A percentile compares a stretch with the other conserved stretches of the same genome.
These are phyloP conservation scores for Lasius platythorax DNA, from an alignment of 2,888 invertebrate genomes.

Conservation along the genomic window DNA sequence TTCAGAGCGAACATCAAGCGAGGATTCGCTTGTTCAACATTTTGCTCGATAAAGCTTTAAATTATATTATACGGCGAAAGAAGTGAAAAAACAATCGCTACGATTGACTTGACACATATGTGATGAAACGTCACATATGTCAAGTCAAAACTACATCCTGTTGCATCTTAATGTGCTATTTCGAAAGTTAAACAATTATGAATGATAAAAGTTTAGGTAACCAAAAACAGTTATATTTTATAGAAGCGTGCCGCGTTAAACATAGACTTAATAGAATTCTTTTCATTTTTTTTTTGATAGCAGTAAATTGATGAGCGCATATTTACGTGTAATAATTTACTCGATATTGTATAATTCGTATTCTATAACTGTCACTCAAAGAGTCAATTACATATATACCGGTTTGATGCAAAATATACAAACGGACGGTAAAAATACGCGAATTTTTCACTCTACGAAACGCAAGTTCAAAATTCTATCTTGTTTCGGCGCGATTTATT, in stretches of 20 bases:
- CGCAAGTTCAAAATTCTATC: constrained; percentile 17
- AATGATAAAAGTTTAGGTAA: not conserved
- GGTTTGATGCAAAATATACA: not conserved
- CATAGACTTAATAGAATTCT: not conserved
- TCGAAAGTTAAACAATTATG: not conserved
- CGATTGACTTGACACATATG: not conserved
- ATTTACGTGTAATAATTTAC: not conserved
- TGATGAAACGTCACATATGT: not conserved
- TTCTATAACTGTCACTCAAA: not conserved
- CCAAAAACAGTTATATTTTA: not conserved
- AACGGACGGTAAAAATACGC: constrained; percentile 5
- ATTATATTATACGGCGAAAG: not conserved
- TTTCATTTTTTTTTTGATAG: not conserved
- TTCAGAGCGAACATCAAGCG: constrained; percentile 23
- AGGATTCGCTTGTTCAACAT: constrained; percentile 34
- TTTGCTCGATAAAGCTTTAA: not conserved
- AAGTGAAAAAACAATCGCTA: not conserved
- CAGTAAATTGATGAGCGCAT: not conserved
- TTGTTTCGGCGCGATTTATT: constrained; percentile 16
- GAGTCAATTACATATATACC: not conserved
- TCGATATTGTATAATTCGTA: not conserved
- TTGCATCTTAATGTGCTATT: not conserved
- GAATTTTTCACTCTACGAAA: constrained; percentile 4
- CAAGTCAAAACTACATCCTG: not conserved
- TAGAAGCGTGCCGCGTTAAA: not conserved